Base-by-base conservation (phyloP, 2,888 invertebrate genomes). In the Digitonthophagus gazella region DNA sequence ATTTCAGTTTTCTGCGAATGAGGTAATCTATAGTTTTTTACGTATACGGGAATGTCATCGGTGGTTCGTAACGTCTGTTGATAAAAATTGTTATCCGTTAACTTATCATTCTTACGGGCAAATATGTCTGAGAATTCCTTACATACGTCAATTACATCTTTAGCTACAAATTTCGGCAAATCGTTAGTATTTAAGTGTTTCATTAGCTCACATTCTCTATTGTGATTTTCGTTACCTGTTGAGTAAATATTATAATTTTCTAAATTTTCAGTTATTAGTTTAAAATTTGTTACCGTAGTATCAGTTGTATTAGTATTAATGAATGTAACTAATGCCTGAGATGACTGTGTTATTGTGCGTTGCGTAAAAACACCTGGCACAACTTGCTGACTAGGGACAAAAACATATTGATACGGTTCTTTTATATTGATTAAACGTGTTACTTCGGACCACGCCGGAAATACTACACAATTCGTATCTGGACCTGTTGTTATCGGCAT, bases 11-110 rank as follows among this genome's bases (percentile, higher is more conserved):
- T 67, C 18, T 67, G 64, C 2, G 19, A 22, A 56, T 67, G 55
- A 64, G 67, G 63, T n/a, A 67, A 16, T 19, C 67, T 19, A 67
- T 67, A 64, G 3, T 44, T 44, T 54, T 67, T 67, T 19, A 67
- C 63, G 15, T 66, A 66, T 1, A 66, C 58, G 14, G 66, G 66
- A 18, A 14, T 68, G 1, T 71, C 67, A 44, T 75, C 72, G 5
- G 65, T 67, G 11, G 72, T 14, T 55, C 61, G 54, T 16, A 75
- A 16, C 64, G 71, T 71, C 71, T 75, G 74, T 68, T 72, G 55
- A 57, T 74, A 75, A 67, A 74, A 74, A 71, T 75, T 76, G 68
- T 76, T 76, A 11, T 57, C 15, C 11, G 72, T 70, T 8, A 72
- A 8, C 58, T 69, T 64, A 22, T 74, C 75, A 4, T 74, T 69